phyloP scores from a whole-genome alignment of 2,113 vertebrate genomes.

The Dasyprocta punctata region DNA sequence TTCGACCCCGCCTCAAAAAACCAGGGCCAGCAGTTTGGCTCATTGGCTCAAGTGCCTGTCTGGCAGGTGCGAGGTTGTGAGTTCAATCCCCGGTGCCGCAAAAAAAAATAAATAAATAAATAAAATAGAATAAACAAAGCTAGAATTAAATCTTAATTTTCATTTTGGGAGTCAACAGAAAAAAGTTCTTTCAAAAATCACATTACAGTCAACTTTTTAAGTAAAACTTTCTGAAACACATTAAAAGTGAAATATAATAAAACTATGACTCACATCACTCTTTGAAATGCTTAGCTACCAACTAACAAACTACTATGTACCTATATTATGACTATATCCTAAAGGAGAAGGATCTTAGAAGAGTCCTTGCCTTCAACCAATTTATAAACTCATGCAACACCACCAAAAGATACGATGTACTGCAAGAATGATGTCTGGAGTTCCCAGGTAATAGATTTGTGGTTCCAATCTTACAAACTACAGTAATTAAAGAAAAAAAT shows the following conservation, averaged over 20 bases:
- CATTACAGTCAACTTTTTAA: neutral
- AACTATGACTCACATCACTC: neutral
- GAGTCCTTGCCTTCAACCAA: neutral
- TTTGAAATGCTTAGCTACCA: constrained; percentile 2
- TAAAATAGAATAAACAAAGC: too few relatives aligned
- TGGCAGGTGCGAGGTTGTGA: too few relatives aligned
- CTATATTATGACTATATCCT: neutral
- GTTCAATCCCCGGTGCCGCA: too few relatives aligned
- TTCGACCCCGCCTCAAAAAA: too few relatives aligned
- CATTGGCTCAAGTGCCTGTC: too few relatives aligned
- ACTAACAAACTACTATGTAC: neutral
- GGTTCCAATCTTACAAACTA: neutral
- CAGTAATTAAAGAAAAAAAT: neutral
- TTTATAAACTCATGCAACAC: neutral
- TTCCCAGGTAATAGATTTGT: neutral
- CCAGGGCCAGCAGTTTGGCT: too few relatives aligned
- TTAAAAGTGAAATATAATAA: constrained; percentile 21
- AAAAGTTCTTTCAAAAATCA: neutral
- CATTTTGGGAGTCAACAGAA: neutral
- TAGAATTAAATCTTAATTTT: constrained; percentile 44
- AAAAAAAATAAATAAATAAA: too few relatives aligned
- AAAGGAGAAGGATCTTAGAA: neutral
- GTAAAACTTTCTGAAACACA: constrained; percentile 41
- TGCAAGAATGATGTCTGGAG: neutral
- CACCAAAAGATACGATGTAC: neutral